Conservation (phyloP, 2,888 invertebrate genomes). For the Phytoseiulus persimilis region DNA sequence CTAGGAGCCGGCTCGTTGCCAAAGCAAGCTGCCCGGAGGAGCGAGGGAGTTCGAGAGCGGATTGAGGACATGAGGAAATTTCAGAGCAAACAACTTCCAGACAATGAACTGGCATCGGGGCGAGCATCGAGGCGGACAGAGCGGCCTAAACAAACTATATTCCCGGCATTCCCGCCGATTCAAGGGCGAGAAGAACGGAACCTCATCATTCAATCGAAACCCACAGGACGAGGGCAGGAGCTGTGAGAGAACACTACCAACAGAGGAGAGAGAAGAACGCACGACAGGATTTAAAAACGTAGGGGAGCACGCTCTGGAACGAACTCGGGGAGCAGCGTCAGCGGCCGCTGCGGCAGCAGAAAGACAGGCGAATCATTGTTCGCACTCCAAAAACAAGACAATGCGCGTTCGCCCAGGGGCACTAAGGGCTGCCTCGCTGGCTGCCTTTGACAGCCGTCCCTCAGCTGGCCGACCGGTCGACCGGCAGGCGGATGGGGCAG, state of each 20-base stretch:
- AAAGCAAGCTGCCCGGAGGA: neutral
- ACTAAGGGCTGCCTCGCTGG: neutral
- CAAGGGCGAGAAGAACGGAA: neutral
- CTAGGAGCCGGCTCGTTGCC: neutral
- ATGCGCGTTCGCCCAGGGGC: neutral
- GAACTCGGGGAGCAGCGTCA: neutral
- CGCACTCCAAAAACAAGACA: neutral
- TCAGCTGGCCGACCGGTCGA: neutral
- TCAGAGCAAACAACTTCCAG: neutral
- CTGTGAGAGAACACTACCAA: neutral
- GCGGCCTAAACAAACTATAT: neutral
- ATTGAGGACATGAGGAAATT: neutral
- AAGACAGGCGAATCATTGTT: neutral
- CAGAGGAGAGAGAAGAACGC: neutral
- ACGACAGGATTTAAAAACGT: neutral
- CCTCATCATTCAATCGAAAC: neutral
- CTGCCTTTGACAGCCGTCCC: neutral
- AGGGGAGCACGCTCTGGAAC: neutral
- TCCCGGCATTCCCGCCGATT: neutral
- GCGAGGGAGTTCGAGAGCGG: neutral
- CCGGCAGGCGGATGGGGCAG: neutral
- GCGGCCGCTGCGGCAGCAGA: neutral
- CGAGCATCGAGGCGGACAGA: too few relatives aligned
- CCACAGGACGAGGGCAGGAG: neutral
- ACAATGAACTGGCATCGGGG: neutral